These are phyloP conservation scores for Cinara cedri DNA, from an alignment of 2,888 invertebrate species.

Conservation along the genomic window DNA sequence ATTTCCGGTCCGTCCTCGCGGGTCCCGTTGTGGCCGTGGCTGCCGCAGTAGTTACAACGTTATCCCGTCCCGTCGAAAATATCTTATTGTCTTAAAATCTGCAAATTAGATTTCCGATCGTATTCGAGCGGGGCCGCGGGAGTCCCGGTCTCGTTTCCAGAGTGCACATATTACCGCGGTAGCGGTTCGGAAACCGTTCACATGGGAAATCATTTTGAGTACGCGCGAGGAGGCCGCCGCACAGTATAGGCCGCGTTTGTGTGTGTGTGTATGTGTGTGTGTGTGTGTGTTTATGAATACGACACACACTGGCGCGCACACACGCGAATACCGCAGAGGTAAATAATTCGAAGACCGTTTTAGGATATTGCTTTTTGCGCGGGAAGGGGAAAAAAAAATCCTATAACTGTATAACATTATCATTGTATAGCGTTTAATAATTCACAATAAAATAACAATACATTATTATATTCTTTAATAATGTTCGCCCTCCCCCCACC, in stretches of 20 bases:
- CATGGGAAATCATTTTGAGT: constrained; percentile 55
- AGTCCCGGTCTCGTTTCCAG: not conserved
- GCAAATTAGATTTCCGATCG: constrained; percentile 35
- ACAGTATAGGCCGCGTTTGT: not conserved
- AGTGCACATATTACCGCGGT: constrained; percentile 1
- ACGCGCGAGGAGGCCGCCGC: not conserved
- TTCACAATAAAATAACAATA: no score
- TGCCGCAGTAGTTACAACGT: no score
- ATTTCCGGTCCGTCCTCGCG: not conserved
- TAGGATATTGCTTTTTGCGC: not conserved
- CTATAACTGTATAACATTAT: no score
- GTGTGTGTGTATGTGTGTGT: not conserved
- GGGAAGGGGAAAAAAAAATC: no score
- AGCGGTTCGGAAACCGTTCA: constrained; percentile 44
- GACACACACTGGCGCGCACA: not conserved
- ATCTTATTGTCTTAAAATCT: constrained; percentile 5
- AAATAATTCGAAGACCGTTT: constrained; percentile 10
- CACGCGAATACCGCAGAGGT: not conserved
- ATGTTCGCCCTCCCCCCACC: no score
- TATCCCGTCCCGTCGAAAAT: not conserved
- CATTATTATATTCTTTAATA: no score
- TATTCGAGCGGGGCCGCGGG: not conserved
- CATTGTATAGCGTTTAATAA: no score
- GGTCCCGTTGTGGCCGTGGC: not conserved
- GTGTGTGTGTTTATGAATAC: not conserved